Percentiles rank a stretch among this genome's conserved stretches.
These are phyloP conservation scores for Xenopus laevis DNA, from an alignment of 2,113 vertebrate species.

Conservation along the genomic window DNA sequence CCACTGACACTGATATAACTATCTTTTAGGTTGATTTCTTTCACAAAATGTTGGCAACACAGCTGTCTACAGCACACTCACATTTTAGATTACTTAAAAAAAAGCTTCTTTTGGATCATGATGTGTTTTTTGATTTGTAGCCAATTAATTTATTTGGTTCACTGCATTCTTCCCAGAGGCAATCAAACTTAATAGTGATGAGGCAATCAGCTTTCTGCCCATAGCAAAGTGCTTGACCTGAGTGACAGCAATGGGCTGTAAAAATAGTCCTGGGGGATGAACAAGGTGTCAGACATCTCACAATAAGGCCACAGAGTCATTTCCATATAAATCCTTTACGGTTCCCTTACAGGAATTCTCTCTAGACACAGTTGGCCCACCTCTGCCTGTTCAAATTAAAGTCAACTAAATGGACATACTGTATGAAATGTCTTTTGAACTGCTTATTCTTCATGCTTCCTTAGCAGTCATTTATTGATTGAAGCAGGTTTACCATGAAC, in stretches of 20 bases:
- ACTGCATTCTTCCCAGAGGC: constrained; percentile 9
- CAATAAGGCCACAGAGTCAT: background rate
- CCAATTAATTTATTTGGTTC: constrained; percentile 44
- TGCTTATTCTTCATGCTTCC: too few species aligned
- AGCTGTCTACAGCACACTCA: background rate
- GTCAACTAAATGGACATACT: constrained; percentile 14
- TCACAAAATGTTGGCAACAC: background rate
- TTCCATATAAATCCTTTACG: background rate
- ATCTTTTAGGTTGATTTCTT: too few species aligned
- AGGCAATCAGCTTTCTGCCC: constrained; percentile 6
- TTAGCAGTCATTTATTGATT: too few species aligned
- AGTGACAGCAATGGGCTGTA: constrained; percentile 20
- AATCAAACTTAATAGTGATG: constrained; percentile 25
- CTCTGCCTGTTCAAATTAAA: constrained; percentile 46
- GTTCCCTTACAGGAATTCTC: background rate
- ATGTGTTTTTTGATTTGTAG: constrained; percentile 36
- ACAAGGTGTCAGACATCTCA: background rate
- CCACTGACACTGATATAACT: too few species aligned
- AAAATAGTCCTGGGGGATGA: background rate
- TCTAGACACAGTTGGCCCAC: background rate
- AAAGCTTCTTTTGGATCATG: constrained; percentile 8
- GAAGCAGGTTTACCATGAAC: too few species aligned
- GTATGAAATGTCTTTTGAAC: background rate
- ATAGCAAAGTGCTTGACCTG: constrained; percentile 15
- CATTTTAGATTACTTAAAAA: constrained; percentile 5